Percentiles rank a stretch among this genome's conserved stretches.
These are phyloP conservation scores for Girardia tigrina DNA, from an alignment of 2,888 invertebrate genomes.

Conservation along the genomic window DNA sequence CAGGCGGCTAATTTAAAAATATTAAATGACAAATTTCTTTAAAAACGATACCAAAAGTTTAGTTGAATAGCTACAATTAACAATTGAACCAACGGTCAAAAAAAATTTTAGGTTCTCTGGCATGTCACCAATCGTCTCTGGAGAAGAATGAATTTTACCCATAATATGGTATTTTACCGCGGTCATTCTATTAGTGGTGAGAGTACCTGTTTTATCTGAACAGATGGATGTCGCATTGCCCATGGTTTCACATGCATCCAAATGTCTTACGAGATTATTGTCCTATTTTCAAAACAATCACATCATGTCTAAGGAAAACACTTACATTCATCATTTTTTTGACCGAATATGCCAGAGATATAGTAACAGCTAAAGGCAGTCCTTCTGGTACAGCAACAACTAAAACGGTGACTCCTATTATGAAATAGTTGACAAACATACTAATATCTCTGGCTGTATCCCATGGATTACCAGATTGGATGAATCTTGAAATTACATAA, in stretches of 20 bases:
- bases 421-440: constrained; percentile 85
- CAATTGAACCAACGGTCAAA: background rate
- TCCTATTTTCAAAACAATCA: constrained; percentile 62
- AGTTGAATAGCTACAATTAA: constrained; percentile 8
- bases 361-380: constrained; percentile 86
- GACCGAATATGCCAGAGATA: constrained; percentile 94
- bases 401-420: constrained; percentile 97
- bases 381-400: constrained; percentile 99
- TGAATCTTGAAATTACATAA: constrained; percentile 80
- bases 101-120: background rate
- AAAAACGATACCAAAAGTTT: background rate
- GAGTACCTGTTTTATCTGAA: constrained; percentile 73
- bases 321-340: constrained; percentile 69
- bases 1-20: background rate
- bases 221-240: constrained; percentile 68
- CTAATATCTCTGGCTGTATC: constrained; percentile 60
- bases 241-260: constrained; percentile 58
- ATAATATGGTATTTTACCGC: constrained; percentile 90
- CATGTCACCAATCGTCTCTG: background rate
- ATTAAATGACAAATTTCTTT: background rate
- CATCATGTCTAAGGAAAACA: constrained; percentile 71
- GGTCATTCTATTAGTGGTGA: constrained; percentile 86
- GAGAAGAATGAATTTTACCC: constrained; percentile 52
- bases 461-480: constrained; percentile 53
- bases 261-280: constrained; percentile 94